Percentiles rank a stretch among this genome's conserved stretches.
Conservation (phyloP, 2,797 vertebrate species). For the Arvicola amphibius region DNA sequence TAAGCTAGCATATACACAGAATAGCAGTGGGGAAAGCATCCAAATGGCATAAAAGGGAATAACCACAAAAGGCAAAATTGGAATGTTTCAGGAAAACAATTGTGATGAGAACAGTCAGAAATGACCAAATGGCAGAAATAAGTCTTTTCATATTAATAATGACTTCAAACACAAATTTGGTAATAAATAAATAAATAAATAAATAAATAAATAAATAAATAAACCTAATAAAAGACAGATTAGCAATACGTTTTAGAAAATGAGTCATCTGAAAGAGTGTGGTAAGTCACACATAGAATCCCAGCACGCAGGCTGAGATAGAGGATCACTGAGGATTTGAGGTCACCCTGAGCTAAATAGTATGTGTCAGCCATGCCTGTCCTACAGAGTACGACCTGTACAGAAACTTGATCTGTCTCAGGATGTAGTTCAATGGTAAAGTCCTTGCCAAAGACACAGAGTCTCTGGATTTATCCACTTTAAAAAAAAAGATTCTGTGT, state of each 20-base stretch:
- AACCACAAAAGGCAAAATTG: not conserved
- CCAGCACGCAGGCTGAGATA: not conserved
- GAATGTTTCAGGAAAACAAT: not conserved
- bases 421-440: not conserved
- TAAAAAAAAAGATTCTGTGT: not conserved
- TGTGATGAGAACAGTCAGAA: conserved; percentile 8
- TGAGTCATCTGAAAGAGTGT: not conserved
- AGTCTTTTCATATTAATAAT: not conserved
- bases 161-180: conserved; percentile 54
- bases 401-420: not conserved
- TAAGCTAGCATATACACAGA: not conserved
- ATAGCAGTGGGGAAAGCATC: not conserved
- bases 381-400: not conserved
- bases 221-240: not conserved
- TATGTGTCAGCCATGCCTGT: not conserved
- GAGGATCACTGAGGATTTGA: not conserved
- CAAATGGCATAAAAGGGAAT: conserved; percentile 26
- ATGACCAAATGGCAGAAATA: conserved; percentile 23
- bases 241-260: not conserved
- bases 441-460: not conserved
- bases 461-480: too few relatives aligned
- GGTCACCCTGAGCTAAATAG: not conserved
- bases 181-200: not conserved
- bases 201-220: not conserved
- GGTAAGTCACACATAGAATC: not conserved